These are phyloP conservation scores for Thereva unica DNA, from an alignment of 2,888 invertebrate genomes.

Conservation along the genomic window DNA sequence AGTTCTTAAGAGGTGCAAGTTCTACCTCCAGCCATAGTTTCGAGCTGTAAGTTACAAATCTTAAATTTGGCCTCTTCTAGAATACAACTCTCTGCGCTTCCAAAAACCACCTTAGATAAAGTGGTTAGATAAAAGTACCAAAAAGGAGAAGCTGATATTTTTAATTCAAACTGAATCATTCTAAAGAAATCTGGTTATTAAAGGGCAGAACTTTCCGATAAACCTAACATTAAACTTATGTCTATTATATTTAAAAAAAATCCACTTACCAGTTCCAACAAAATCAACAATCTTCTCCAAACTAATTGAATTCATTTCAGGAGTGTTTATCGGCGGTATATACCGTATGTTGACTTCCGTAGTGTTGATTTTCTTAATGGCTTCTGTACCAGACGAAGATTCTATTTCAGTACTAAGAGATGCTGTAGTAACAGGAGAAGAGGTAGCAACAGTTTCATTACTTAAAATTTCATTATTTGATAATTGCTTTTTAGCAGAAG, in stretches of 20 bases:
- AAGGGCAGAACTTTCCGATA: neutral
- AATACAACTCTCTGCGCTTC: no score
- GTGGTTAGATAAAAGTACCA: no score
- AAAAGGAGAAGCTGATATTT: neutral
- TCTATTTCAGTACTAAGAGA: constrained; percentile 9
- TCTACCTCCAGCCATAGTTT: no score
- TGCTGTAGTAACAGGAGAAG: constrained; percentile 17
- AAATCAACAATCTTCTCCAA: constrained; percentile 68
- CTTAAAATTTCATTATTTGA: neutral
- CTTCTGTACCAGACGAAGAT: constrained; percentile 5
- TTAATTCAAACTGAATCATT: neutral
- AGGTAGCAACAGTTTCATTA: neutral
- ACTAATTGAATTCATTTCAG: constrained; percentile 58
- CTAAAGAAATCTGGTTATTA: neutral
- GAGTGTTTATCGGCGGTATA: constrained; percentile 51
- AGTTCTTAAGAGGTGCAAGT: no score
- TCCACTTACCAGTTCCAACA: constrained; percentile 65
- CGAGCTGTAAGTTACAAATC: no score
- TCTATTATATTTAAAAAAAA: constrained; percentile 10
- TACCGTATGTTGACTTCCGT: constrained; percentile 45
- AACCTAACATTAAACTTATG: neutral
- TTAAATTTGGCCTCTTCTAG: no score
- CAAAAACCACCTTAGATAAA: no score
- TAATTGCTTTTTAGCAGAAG: neutral
- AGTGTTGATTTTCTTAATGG: constrained; percentile 11